Percentiles rank a stretch among this genome's conserved stretches.
phyloP scores from a whole-genome alignment of 2,113 vertebrate genomes.

The Zosterops japonicus region DNA sequence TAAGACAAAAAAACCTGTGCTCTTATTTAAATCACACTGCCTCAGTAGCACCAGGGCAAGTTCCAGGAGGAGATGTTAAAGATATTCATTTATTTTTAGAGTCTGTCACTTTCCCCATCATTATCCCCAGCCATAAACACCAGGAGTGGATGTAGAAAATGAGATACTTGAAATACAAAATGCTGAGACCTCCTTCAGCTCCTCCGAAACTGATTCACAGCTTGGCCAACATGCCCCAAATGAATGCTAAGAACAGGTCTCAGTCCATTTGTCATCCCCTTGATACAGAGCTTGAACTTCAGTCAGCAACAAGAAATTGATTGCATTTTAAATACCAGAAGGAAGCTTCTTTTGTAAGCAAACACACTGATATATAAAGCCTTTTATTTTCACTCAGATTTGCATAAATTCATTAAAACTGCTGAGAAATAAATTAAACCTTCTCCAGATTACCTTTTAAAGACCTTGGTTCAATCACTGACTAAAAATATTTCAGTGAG shows the following conservation, averaged over 20 bases:
- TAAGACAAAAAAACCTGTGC: neutral
- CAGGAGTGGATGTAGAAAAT: fast-evolving
- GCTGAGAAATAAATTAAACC: neutral
- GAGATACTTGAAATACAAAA: neutral
- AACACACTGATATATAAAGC: neutral
- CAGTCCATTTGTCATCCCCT: neutral
- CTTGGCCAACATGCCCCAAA: neutral
- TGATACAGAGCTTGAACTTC: neutral
- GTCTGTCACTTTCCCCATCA: neutral
- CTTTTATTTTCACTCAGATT: neutral
- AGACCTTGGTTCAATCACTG: neutral
- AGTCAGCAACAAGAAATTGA: neutral
- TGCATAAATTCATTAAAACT: neutral
- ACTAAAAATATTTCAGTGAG: neutral
- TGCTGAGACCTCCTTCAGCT: neutral
- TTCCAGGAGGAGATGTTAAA: neutral
- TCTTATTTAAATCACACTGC: neutral
- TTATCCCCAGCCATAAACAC: neutral
- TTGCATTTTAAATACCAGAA: neutral
- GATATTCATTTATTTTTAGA: neutral
- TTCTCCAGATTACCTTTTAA: neutral
- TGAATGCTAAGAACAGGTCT: neutral
- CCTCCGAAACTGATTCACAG: neutral
- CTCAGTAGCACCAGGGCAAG: neutral
- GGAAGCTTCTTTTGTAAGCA: neutral